Percentiles rank a stretch among this genome's conserved stretches.
These are phyloP conservation scores for Harmothoe impar DNA, from an alignment of 2,888 invertebrate genomes.

Conservation along the genomic window DNA sequence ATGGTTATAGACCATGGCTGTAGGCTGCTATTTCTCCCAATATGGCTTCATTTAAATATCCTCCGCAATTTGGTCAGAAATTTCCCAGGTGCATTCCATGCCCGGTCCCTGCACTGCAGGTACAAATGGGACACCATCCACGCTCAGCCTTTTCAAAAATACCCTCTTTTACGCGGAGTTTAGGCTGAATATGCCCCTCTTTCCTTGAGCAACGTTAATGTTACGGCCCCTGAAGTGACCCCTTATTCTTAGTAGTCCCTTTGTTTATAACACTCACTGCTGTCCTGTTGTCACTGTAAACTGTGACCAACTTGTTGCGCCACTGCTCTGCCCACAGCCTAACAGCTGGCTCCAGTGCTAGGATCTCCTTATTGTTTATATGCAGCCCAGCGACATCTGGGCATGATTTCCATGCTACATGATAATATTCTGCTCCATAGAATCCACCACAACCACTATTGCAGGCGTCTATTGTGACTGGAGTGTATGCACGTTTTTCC, in stretches of 20 bases:
- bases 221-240: no score
- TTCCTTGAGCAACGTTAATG: no score
- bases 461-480: background rate
- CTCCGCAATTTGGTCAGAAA: no score
- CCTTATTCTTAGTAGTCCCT: conserved; percentile 27
- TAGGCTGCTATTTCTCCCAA: no score
- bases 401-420: background rate
- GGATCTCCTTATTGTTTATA: conserved; percentile 50
- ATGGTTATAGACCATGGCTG: no score
- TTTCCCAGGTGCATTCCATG: no score
- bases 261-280: conserved; percentile 49
- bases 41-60: no score
- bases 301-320: background rate
- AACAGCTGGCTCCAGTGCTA: conserved; percentile 46
- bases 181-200: no score
- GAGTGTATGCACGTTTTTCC: background rate
- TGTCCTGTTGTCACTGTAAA: conserved; percentile 52
- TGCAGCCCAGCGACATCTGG: background rate
- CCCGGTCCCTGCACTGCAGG: no score
- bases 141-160: no score
- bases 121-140: no score
- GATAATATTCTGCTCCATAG: background rate
- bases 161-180: no score
- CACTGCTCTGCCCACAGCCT: conserved; percentile 38
- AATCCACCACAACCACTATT: background rate